These are phyloP conservation scores for Geophilus truncorum DNA, from an alignment of 2,888 invertebrate species.

Conservation along the genomic window DNA sequence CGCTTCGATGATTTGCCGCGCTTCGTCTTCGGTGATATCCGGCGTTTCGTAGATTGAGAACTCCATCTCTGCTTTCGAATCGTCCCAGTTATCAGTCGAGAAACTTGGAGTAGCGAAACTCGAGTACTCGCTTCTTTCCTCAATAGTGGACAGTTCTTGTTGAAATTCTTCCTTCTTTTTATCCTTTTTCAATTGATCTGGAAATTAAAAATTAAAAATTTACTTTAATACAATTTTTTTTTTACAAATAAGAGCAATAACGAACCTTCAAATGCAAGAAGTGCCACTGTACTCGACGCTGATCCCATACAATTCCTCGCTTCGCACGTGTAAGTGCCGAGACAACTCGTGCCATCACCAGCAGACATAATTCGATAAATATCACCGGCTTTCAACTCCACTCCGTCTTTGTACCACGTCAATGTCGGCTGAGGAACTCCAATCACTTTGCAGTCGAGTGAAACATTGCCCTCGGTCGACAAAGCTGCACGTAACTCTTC, in stretches of 20 bases:
- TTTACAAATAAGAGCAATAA: no score
- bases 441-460: slow-evolving; percentile 82
- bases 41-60: slow-evolving; percentile 81
- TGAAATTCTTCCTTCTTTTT: slow-evolving; percentile 34
- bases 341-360: slow-evolving; percentile 80
- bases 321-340: slow-evolving; percentile 86
- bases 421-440: slow-evolving; percentile 84
- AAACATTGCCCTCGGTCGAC: slow-evolving; percentile 83
- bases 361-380: slow-evolving; percentile 86
- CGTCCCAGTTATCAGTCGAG: slow-evolving; percentile 36
- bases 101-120: slow-evolving; percentile 37
- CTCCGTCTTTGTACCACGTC: slow-evolving; percentile 82
- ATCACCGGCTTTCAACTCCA: slow-evolving; percentile 82
- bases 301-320: slow-evolving; percentile 87
- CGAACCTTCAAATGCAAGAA: slow-evolving; percentile 83
- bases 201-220: no score
- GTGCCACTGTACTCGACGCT: slow-evolving; percentile 78
- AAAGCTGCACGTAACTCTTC: slow-evolving; percentile 78
- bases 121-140: slow-evolving; percentile 36
- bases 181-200: slow-evolving; percentile 31
- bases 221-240: slow-evolving; percentile 43
- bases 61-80: slow-evolving; percentile 36
- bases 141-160: slow-evolving; percentile 38
- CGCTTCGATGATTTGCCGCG: slow-evolving; percentile 86
- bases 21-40: slow-evolving; percentile 86